Evolutionary conservation across 1,140 invertebrate species (phyloP).

Genomic region (Microvelia longipes): DNA sequence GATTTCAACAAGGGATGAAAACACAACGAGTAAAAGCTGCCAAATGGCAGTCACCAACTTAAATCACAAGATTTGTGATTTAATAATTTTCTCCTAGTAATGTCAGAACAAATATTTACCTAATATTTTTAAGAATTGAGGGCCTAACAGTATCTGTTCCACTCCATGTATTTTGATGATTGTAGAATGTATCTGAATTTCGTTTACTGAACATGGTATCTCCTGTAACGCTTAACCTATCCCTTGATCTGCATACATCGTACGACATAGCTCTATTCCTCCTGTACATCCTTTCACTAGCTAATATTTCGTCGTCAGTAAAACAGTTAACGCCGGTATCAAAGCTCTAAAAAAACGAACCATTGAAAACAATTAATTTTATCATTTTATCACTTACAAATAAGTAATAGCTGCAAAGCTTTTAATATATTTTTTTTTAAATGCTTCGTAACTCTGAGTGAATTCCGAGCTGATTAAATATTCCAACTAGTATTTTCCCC

Average conservation of each 20-base stretch:
- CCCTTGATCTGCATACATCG: conserved; percentile 23
- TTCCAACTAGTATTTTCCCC: too few relatives aligned
- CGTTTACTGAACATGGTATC: conserved; percentile 22
- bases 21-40: too few relatives aligned
- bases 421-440: too few relatives aligned
- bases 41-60: too few relatives aligned
- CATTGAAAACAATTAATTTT: not conserved
- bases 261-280: conserved; percentile 34
- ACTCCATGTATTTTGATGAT: conserved; percentile 50
- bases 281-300: conserved; percentile 40
- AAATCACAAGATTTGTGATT: too few relatives aligned
- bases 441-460: too few relatives aligned
- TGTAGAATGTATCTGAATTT: conserved; percentile 30
- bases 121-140: conserved; percentile 33
- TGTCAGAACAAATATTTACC: too few relatives aligned
- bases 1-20: too few relatives aligned
- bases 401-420: not conserved
- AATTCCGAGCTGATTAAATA: too few relatives aligned
- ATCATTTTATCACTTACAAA: not conserved
- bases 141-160: conserved; percentile 41
- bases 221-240: conserved; percentile 29
- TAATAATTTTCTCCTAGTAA: too few relatives aligned
- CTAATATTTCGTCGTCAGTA: conserved; percentile 47
- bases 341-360: not conserved
- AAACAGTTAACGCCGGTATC: conserved; percentile 41